phyloP scores from a whole-genome alignment of 2,113 vertebrate genomes.

The Heliornis fulica region DNA sequence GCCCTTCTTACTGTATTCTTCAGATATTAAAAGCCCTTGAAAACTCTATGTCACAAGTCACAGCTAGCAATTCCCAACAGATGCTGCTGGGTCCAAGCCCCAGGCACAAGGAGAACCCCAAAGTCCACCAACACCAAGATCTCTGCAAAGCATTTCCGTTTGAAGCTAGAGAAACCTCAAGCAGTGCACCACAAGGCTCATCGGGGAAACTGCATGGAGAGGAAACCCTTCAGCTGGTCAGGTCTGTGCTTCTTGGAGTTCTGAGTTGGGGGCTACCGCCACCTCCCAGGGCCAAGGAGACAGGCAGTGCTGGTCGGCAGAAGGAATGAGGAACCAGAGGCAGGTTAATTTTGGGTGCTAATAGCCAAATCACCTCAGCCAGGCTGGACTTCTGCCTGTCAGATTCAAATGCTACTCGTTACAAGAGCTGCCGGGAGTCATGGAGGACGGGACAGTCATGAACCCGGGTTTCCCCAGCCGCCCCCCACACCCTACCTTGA shows the following conservation, averaged over 20 bases:
- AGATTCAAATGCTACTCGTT: neutral
- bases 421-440: neutral
- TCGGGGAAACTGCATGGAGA: neutral
- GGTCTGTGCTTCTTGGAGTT: neutral
- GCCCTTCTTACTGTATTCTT: neutral
- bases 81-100: neutral
- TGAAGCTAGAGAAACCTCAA: neutral
- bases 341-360: neutral
- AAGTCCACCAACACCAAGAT: fast-evolving
- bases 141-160: neutral
- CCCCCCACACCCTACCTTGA: constrained; percentile 72
- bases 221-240: neutral
- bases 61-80: neutral
- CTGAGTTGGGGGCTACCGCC: neutral
- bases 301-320: fast-evolving
- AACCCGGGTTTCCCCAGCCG: neutral
- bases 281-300: neutral
- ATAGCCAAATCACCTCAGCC: neutral
- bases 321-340: neutral
- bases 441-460: fast-evolving
- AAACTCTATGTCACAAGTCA: neutral
- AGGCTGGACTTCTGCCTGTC: neutral
- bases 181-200: neutral
- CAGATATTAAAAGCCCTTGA: neutral
- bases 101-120: neutral